phyloP scores from a whole-genome alignment of 2,113 vertebrate genomes.

The Xiphophorus hellerii region DNA sequence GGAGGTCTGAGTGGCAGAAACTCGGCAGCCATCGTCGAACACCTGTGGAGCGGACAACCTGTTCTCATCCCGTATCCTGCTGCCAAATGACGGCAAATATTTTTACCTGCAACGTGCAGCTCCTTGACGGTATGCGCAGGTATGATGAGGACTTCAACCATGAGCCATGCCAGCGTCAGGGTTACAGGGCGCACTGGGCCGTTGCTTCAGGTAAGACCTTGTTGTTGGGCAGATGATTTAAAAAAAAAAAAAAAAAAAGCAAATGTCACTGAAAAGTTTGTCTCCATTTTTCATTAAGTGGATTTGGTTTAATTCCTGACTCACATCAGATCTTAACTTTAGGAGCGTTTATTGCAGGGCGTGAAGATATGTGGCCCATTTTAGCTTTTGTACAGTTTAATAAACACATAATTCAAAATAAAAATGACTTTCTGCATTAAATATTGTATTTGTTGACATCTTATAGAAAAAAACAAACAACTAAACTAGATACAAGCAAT shows the following conservation, averaged over 20 bases:
- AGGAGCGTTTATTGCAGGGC: too few relatives aligned
- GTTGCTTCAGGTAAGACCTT: conserved; percentile 82
- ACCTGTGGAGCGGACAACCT: conserved; percentile 81
- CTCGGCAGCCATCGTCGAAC: conserved; percentile 71
- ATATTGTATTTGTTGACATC: too few relatives aligned
- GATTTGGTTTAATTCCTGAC: too few relatives aligned
- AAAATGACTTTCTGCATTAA: too few relatives aligned
- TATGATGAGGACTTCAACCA: conserved; percentile 93
- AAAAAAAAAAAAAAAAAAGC: too few relatives aligned
- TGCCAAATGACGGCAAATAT: background rate
- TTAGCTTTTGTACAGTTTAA: too few relatives aligned
- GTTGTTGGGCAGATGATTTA: background rate
- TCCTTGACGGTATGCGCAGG: conserved; percentile 76
- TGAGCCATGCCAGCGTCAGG: conserved; percentile 83
- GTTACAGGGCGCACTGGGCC: conserved; percentile 90
- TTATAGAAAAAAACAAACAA: too few relatives aligned
- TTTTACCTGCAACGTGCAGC: background rate
- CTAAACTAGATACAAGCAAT: too few relatives aligned
- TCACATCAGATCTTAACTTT: too few relatives aligned
- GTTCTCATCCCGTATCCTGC: conserved; percentile 89
- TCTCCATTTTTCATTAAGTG: too few relatives aligned
- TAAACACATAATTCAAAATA: too few relatives aligned
- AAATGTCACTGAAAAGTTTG: background rate
- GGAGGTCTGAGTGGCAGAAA: conserved; percentile 84
- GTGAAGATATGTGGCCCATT: too few relatives aligned